These are phyloP conservation scores for Lophius piscatorius DNA, from an alignment of 2,113 vertebrate species.

Conservation along the genomic window DNA sequence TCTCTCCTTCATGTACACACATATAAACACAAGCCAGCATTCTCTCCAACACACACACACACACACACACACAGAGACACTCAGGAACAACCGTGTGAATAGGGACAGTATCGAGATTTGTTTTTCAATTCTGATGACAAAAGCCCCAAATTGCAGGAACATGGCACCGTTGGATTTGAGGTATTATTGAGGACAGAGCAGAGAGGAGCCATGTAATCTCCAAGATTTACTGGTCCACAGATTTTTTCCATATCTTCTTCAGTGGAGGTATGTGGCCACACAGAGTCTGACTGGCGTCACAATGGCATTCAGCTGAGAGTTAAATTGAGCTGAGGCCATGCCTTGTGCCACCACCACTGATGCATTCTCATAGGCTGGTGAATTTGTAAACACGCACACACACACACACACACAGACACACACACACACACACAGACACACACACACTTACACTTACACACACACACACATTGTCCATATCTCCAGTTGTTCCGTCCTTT, in stretches of 20 bases:
- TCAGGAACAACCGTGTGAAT: slow-evolving; percentile 36
- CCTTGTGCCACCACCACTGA: slow-evolving; percentile 61
- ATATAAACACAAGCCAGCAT: too few relatives aligned
- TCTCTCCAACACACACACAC: slow-evolving; percentile 25
- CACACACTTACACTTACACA: slow-evolving; percentile 24
- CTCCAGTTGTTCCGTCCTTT: slow-evolving; percentile 79
- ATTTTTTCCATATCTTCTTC: slow-evolving; percentile 82
- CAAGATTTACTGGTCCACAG: slow-evolving; percentile 64
- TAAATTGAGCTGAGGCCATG: slow-evolving; percentile 72
- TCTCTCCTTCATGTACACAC: slow-evolving; percentile 36
- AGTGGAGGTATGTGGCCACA: slow-evolving; percentile 72
- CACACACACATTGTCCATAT: slow-evolving; percentile 30
- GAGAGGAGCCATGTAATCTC: slow-evolving; percentile 80
- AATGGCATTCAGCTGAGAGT: slow-evolving; percentile 73
- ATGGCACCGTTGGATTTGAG: slow-evolving; percentile 72
- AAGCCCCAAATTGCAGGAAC: slow-evolving; percentile 63
- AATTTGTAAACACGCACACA: slow-evolving; percentile 41
- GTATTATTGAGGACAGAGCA: slow-evolving; percentile 64
- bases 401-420: background rate
- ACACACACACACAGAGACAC: slow-evolving; percentile 34
- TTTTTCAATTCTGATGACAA: slow-evolving; percentile 60
- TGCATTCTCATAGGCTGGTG: slow-evolving; percentile 49
- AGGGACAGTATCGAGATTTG: slow-evolving; percentile 30
- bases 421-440: slow-evolving; percentile 1
- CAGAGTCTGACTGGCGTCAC: slow-evolving; percentile 82